These are phyloP conservation scores for Pantherophis vulpinus DNA, from an alignment of 2,797 vertebrate species.

Conservation along the genomic window DNA sequence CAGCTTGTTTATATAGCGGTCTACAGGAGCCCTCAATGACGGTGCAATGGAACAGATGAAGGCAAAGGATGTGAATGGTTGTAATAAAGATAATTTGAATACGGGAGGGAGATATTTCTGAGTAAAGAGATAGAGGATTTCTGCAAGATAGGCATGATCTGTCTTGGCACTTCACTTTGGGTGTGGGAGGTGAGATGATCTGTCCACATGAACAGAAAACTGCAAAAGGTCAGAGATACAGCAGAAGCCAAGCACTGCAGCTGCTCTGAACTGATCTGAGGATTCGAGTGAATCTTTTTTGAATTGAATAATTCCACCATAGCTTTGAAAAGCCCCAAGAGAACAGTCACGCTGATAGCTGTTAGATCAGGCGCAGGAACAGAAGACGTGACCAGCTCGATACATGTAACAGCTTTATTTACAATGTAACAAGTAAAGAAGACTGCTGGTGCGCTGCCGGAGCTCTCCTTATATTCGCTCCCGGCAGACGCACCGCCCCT, in stretches of 20 bases:
- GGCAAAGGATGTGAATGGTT: neutral
- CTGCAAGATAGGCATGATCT: neutral
- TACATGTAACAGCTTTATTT: no score
- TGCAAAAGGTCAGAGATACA: neutral
- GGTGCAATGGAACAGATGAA: neutral
- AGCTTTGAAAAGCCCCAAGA: neutral
- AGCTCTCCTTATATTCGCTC: no score
- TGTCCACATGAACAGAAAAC: neutral
- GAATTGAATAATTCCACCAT: neutral
- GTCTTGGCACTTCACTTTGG: neutral
- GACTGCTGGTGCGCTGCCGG: no score
- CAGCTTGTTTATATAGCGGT: neutral
- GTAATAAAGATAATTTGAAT: neutral
- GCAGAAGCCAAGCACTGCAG: neutral
- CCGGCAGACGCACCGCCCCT: no score
- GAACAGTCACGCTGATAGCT: neutral
- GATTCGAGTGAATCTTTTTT: neutral
- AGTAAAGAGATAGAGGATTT: neutral
- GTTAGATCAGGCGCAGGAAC: no score
- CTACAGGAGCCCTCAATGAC: neutral
- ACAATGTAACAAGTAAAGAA: no score
- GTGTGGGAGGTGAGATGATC: neutral
- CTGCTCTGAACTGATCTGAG: neutral
- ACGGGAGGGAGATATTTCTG: neutral
- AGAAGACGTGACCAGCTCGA: no score